A percentile compares a stretch with the other conserved stretches of the same genome.
These are phyloP conservation scores for Acanthiza pusilla DNA, from an alignment of 2,797 vertebrate species.

Conservation along the genomic window DNA sequence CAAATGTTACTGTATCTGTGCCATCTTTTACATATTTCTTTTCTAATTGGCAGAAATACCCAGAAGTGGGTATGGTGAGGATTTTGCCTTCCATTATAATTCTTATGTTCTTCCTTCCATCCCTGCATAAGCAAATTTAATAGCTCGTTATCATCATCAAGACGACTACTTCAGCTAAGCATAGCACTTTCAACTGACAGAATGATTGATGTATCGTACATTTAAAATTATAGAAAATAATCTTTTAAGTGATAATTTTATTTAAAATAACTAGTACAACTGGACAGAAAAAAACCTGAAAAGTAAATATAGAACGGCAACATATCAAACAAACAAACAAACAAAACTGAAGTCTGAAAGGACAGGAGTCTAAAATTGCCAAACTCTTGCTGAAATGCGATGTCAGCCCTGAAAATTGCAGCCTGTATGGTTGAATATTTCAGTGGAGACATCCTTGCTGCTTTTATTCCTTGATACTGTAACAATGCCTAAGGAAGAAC, in stretches of 20 bases:
- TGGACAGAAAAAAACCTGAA: neutral
- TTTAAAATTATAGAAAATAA: conserved; percentile 31
- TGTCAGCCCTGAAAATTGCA: neutral
- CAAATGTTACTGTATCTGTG: neutral
- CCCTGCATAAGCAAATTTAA: neutral
- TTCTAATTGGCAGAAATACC: conserved; percentile 5
- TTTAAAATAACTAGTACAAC: neutral
- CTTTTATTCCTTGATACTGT: neutral
- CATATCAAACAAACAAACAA: neutral
- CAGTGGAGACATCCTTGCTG: neutral
- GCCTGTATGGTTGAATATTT: neutral
- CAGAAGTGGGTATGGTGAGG: neutral
- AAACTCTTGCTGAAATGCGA: neutral
- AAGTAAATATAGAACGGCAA: neutral
- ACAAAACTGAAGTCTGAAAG: neutral
- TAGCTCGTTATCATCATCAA: neutral
- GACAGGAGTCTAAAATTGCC: neutral
- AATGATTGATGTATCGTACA: neutral
- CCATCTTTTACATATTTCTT: neutral
- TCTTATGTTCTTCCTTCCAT: neutral
- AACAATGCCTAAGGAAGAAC: neutral
- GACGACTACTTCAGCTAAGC: neutral
- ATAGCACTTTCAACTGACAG: neutral
- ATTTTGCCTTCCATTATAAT: neutral
- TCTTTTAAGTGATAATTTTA: neutral